These are phyloP conservation scores for Mohoua ochrocephala DNA, from an alignment of 2,113 vertebrate genomes.

Conservation along the genomic window DNA sequence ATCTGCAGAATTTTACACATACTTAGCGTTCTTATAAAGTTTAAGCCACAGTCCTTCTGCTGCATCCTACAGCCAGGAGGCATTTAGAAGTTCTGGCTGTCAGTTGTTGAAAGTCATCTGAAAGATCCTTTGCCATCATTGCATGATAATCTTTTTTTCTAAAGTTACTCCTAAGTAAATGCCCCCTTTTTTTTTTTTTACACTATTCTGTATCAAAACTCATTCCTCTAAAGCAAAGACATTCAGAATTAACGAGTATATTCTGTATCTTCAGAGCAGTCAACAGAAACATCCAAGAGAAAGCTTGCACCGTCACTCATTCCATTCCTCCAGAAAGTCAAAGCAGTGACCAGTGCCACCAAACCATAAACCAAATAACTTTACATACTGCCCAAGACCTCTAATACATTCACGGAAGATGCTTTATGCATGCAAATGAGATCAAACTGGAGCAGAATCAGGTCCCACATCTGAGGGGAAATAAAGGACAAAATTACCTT, in stretches of 20 bases:
- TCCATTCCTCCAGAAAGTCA: neutral
- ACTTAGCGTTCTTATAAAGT: slow-evolving; percentile 11
- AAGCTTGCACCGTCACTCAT: neutral
- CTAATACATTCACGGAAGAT: neutral
- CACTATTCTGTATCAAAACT: neutral
- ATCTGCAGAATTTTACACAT: slow-evolving; percentile 31
- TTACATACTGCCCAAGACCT: neutral
- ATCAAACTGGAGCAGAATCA: neutral
- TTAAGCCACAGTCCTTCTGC: neutral
- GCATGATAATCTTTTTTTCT: neutral
- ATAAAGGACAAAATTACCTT: neutral
- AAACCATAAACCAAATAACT: neutral
- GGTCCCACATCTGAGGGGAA: neutral
- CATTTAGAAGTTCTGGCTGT: neutral
- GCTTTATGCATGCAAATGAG: neutral
- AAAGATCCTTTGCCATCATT: neutral
- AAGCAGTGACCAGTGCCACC: neutral
- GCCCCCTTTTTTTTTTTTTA: neutral
- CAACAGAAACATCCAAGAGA: neutral
- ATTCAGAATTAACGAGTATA: neutral
- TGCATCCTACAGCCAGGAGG: neutral
- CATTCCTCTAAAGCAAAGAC: neutral
- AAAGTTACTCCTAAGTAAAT: neutral
- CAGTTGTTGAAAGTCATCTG: neutral
- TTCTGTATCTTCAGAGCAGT: neutral